A percentile compares a stretch with the other conserved stretches of the same genome.
Conservation (phyloP, 2,113 vertebrate species). For the Pavo muticus region DNA sequence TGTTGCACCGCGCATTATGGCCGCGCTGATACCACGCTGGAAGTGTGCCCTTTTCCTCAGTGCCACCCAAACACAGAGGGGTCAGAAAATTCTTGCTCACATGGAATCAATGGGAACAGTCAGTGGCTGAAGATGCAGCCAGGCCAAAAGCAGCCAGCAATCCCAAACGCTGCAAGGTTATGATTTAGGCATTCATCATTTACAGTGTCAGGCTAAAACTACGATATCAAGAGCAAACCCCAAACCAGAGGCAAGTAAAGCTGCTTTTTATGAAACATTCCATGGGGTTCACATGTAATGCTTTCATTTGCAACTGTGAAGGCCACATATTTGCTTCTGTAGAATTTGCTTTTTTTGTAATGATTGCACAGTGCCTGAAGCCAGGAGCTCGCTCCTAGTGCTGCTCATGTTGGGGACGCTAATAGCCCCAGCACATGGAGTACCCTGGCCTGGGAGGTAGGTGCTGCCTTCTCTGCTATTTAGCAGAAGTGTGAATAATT, state of each 20-base stretch:
- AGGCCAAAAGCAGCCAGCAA: not conserved
- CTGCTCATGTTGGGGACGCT: not conserved
- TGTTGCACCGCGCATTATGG: not conserved
- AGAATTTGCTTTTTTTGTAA: not conserved
- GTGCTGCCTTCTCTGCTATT: not conserved
- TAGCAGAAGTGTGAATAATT: not conserved
- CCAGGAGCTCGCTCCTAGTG: not conserved
- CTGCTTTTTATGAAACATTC: not conserved
- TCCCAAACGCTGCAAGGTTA: fast-evolving
- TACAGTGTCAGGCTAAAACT: not conserved
- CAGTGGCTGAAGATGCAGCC: not conserved
- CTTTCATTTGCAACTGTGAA: not conserved
- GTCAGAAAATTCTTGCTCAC: not conserved
- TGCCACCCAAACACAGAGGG: fast-evolving
- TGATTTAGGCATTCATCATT: not conserved
- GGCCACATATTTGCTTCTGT: not conserved
- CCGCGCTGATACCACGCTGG: fast-evolving
- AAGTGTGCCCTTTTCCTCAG: fast-evolving
- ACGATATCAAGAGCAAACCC: not conserved
- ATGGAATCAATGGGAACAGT: fast-evolving
- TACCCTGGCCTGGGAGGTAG: not conserved
- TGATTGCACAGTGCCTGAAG: not conserved
- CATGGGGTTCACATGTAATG: not conserved
- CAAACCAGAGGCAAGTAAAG: not conserved
- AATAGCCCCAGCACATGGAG: not conserved